phyloP scores from a whole-genome alignment of 2,888 invertebrate species.

The Oxytorus armatus region DNA sequence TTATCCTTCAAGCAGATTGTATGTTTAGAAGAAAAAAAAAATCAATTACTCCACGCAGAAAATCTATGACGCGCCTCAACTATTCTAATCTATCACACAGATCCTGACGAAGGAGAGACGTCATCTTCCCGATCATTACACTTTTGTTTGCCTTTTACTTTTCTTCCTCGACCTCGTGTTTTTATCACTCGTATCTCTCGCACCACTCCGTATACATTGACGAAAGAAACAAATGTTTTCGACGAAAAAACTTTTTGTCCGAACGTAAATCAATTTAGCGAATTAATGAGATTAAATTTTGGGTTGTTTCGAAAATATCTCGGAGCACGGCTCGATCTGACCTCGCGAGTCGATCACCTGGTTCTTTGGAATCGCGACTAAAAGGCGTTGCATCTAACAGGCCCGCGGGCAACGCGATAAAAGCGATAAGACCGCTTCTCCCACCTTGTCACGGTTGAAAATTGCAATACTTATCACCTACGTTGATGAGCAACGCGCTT shows the following conservation, averaged over 20 bases:
- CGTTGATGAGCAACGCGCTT: constrained; percentile 55
- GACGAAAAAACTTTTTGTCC: constrained; percentile 5
- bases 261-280: background rate
- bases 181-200: constrained; percentile 16
- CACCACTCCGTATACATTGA: too few species aligned
- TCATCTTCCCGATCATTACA: constrained; percentile 22
- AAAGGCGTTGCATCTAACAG: constrained; percentile 65
- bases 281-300: background rate
- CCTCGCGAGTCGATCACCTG: constrained; percentile 37
- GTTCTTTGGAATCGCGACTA: constrained; percentile 58
- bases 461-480: constrained; percentile 66
- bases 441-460: constrained; percentile 53
- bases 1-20: background rate
- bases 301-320: background rate
- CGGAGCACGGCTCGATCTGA: background rate
- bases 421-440: constrained; percentile 66
- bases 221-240: background rate
- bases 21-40: constrained; percentile 4
- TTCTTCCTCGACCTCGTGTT: background rate
- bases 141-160: background rate
- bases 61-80: background rate
- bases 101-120: constrained; percentile 31
- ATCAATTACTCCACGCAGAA: constrained; percentile 3
- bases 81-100: background rate
- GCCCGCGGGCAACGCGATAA: constrained; percentile 65